Evolutionary conservation across 2,113 vertebrate genomes (phyloP).

Genomic region (Pelecanus crispus): DNA sequence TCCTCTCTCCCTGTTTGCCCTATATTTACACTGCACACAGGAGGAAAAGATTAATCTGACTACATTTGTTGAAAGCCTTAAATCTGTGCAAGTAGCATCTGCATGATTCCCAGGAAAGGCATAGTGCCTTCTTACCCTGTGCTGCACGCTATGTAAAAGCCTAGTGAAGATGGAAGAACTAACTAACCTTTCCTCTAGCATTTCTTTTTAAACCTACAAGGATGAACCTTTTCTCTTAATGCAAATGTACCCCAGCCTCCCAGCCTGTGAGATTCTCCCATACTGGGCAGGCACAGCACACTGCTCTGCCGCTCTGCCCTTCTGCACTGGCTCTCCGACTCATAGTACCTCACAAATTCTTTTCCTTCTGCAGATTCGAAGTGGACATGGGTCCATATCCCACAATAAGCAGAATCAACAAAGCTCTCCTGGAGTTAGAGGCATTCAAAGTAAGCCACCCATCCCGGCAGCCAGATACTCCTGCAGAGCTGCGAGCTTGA

Average conservation of each 20-base stretch:
- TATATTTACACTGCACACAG: background rate
- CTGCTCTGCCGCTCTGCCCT: background rate
- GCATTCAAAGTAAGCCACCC: constrained; percentile 89
- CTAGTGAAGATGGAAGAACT: background rate
- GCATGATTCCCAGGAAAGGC: background rate
- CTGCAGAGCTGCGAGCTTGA: constrained; percentile 78
- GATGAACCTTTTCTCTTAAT: background rate
- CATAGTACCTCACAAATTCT: background rate
- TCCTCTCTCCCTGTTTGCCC: background rate
- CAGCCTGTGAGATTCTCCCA: background rate
- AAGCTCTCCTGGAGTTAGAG: constrained; percentile 81
- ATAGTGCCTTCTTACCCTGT: background rate
- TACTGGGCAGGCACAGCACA: background rate
- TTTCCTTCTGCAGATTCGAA: constrained; percentile 80
- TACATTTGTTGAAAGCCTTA: background rate
- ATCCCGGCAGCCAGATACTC: constrained; percentile 87
- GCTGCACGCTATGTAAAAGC: background rate
- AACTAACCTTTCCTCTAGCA: background rate
- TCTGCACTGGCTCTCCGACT: background rate
- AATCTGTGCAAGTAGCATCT: background rate
- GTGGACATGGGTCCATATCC: constrained; percentile 85
- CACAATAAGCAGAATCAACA: constrained; percentile 84
- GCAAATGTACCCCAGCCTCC: background rate
- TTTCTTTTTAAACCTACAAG: background rate
- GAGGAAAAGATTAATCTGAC: background rate